Percentiles rank a stretch among this genome's conserved stretches.
phyloP scores from a whole-genome alignment of 2,113 vertebrate genomes.

The Urocitellus parryii region DNA sequence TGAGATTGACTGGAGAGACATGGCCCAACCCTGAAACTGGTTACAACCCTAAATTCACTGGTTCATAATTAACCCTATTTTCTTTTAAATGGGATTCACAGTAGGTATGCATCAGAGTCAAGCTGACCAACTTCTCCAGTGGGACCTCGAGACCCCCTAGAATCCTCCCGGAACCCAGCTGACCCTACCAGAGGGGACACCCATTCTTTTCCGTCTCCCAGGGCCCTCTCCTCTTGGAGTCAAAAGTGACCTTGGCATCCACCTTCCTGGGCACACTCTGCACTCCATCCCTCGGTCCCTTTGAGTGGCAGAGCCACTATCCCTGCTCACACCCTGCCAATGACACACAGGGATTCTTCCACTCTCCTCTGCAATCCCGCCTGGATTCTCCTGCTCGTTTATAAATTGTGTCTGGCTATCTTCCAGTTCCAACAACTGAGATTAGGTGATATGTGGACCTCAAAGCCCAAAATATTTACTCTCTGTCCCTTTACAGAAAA shows the following conservation, averaged over 20 bases:
- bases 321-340: neutral
- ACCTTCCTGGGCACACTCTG: neutral
- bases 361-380: neutral
- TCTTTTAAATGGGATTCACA: neutral
- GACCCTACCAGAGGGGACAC: neutral
- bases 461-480: neutral
- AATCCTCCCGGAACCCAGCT: neutral
- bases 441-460: neutral
- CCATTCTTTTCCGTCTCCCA: neutral
- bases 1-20: neutral
- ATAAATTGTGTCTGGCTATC: no score
- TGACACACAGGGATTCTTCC: neutral
- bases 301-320: accelerated
- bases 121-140: no score
- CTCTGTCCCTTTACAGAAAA: neutral
- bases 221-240: neutral
- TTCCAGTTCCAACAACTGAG: neutral
- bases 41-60: neutral
- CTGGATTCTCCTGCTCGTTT: neutral
- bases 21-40: neutral
- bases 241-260: neutral
- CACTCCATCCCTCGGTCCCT: neutral
- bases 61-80: neutral
- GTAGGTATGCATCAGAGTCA: neutral
- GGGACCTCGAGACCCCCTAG: neutral